Percentiles rank a stretch among this genome's conserved stretches.
These are phyloP conservation scores for Coccyzus lansbergi DNA, from an alignment of 2,797 vertebrate species.

Conservation along the genomic window DNA sequence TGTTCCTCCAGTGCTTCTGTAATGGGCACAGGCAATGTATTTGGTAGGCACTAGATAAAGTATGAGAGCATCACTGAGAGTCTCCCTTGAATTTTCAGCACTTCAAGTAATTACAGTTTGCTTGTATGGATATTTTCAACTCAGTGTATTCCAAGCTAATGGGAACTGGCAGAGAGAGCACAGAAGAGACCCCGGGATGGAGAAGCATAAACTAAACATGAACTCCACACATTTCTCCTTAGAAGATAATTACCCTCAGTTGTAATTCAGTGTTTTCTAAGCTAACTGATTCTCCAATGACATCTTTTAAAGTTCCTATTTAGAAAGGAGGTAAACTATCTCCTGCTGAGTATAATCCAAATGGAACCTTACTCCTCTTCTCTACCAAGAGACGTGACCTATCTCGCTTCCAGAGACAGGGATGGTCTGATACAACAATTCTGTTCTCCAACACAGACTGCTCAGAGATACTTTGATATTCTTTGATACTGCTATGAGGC, in stretches of 20 bases:
- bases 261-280: background rate
- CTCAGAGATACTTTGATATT: slow-evolving; percentile 41
- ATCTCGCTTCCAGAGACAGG: background rate
- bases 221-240: background rate
- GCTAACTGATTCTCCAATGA: background rate
- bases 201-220: background rate
- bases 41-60: background rate
- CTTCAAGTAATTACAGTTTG: slow-evolving; percentile 10
- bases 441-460: background rate
- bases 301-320: slow-evolving; percentile 18
- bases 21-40: background rate
- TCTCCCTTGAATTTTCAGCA: background rate
- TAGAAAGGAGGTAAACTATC: slow-evolving; percentile 21
- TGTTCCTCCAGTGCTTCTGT: background rate
- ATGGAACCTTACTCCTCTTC: background rate
- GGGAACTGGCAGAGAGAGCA: slow-evolving; percentile 1
- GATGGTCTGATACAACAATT: background rate
- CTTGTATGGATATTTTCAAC: background rate
- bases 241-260: slow-evolving; percentile 38
- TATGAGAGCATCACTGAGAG: background rate
- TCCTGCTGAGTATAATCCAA: slow-evolving; percentile 49
- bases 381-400: slow-evolving; percentile 25
- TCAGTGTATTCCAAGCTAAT: slow-evolving; percentile 37
- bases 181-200: background rate
- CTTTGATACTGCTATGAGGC: background rate